These are phyloP conservation scores for Martes martes DNA, from an alignment of 2,113 vertebrate species.

Conservation along the genomic window DNA sequence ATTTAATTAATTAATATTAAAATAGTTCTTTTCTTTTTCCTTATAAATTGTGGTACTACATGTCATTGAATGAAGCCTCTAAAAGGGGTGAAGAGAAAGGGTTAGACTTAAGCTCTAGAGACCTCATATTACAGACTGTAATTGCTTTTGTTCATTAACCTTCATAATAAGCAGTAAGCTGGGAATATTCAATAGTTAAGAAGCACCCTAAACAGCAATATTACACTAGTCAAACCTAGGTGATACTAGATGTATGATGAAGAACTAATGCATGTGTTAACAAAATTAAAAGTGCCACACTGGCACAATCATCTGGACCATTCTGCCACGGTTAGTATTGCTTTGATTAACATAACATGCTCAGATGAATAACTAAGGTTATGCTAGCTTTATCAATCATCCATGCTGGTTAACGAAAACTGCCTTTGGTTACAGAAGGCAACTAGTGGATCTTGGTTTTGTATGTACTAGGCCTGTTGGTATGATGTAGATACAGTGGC, in stretches of 20 bases:
- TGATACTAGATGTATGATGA: background rate
- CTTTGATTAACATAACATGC: background rate
- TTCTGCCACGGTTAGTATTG: background rate
- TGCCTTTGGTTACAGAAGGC: background rate
- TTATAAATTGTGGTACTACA: background rate
- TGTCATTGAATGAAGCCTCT: background rate
- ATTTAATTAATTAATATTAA: background rate
- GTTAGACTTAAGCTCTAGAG: background rate
- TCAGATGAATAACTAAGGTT: background rate
- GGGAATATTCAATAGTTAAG: slow-evolving; percentile 10
- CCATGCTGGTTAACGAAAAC: background rate
- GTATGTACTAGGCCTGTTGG: background rate
- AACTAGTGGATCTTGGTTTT: background rate
- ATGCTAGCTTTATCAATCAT: slow-evolving; percentile 12
- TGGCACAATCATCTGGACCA: background rate
- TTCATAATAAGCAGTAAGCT: slow-evolving; percentile 25
- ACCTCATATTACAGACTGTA: background rate
- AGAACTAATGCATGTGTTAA: background rate
- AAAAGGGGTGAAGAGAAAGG: background rate
- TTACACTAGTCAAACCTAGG: slow-evolving; percentile 10
- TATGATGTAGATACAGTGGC: background rate
- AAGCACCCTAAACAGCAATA: background rate
- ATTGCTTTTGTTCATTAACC: slow-evolving; percentile 43
- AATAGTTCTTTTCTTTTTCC: background rate
- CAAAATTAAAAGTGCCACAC: background rate